A percentile compares a stretch with the other conserved stretches of the same genome.
phyloP scores from a whole-genome alignment of 2,797 vertebrate species.

The Parotocinclus haroldoi region DNA sequence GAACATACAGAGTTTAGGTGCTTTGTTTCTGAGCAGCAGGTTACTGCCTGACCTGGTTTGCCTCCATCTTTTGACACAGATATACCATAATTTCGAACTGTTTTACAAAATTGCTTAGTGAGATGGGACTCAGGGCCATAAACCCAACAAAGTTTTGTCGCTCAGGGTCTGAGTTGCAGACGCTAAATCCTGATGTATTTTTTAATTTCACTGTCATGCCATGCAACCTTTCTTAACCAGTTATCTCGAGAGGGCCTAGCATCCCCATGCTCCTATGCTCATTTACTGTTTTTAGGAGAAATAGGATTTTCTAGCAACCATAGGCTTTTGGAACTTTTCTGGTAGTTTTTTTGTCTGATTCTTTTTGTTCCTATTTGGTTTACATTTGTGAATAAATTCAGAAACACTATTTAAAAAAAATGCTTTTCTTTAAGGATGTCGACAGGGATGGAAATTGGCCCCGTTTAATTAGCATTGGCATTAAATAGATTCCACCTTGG shows the following conservation, averaged over 20 bases:
- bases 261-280: conserved; percentile 44
- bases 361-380: conserved; percentile 50
- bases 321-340: conserved; percentile 37
- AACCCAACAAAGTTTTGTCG: conserved; percentile 19
- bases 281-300: conserved; percentile 49
- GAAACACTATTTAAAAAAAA: conserved; percentile 29
- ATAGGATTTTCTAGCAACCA: conserved; percentile 39
- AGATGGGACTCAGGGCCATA: conserved; percentile 3
- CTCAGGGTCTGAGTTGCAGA: conserved; percentile 6
- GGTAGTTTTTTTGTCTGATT: conserved; percentile 27
- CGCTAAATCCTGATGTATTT: conserved; percentile 30
- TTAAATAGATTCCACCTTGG: conserved; percentile 66
- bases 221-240: conserved; percentile 28
- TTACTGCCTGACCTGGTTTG: conserved; percentile 36
- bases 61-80: conserved; percentile 37
- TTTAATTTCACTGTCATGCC: conserved; percentile 31
- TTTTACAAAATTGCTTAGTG: conserved; percentile 27
- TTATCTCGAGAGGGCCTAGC: conserved; percentile 45
- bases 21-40: conserved; percentile 8
- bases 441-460: conserved; percentile 50
- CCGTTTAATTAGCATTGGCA: conserved; percentile 69
- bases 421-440: conserved; percentile 52
- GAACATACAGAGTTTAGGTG: background rate
- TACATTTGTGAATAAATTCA: conserved; percentile 53
- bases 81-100: conserved; percentile 19